Conservation (phyloP, 2,113 vertebrate genomes). For the Motacilla tschutschensis region DNA sequence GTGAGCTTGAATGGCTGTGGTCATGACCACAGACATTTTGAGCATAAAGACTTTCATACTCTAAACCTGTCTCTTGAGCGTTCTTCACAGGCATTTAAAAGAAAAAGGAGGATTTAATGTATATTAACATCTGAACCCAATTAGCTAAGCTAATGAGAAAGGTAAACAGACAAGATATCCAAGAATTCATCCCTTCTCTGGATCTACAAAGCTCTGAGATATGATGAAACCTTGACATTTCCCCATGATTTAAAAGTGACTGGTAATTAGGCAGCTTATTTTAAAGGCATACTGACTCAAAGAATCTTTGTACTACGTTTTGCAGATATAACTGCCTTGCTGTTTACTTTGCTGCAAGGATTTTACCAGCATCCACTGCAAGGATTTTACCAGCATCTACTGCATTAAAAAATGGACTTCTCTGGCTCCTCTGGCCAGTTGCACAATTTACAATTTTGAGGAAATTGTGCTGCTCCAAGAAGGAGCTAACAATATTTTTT, state of each 20-base stretch:
- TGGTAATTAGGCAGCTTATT: not conserved
- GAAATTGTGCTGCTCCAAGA: not conserved
- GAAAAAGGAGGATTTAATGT: not conserved
- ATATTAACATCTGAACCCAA: constrained; percentile 25
- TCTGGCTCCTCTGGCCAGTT: not conserved
- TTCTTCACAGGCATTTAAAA: not conserved
- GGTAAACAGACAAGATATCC: not conserved
- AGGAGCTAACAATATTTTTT: not conserved
- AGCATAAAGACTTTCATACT: not conserved
- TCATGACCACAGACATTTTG: not conserved
- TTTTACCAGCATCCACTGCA: not conserved
- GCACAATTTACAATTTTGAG: not conserved
- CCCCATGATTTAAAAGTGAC: not conserved
- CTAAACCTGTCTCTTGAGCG: not conserved
- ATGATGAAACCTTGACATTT: not conserved
- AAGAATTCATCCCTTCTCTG: not conserved
- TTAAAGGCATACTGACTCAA: not conserved
- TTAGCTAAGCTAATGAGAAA: constrained; percentile 13
- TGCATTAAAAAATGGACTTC: not conserved
- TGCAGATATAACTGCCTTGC: not conserved
- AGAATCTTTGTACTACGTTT: not conserved
- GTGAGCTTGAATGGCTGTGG: not conserved
- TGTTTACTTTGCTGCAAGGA: not conserved
- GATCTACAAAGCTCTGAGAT: not conserved
- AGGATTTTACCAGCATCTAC: not conserved